Evolutionary conservation across 2,888 invertebrate genomes (phyloP).

Genomic region (Crepidodera aurea): DNA sequence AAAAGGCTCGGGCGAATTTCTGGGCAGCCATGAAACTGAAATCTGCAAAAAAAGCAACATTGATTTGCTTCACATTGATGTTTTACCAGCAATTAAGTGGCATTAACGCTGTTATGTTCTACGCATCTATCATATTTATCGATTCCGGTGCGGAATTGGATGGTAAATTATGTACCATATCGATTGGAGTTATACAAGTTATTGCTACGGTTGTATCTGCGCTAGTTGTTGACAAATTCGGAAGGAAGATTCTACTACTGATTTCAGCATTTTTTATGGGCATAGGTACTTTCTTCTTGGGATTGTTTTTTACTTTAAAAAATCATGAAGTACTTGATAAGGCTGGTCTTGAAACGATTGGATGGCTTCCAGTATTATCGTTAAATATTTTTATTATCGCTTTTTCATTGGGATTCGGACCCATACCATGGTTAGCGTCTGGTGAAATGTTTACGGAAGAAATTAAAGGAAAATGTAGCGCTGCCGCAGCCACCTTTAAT

Average conservation of each 20-base stretch:
- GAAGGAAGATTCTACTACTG: slow-evolving; percentile 80
- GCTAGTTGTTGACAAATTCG: slow-evolving; percentile 79
- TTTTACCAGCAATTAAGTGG: slow-evolving; percentile 87
- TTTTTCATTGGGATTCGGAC: slow-evolving; percentile 85
- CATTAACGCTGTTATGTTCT: slow-evolving; percentile 85
- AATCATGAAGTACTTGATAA: slow-evolving; percentile 51
- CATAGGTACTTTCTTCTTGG: slow-evolving; percentile 72
- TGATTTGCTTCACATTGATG: slow-evolving; percentile 83
- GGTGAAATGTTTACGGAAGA: slow-evolving; percentile 83
- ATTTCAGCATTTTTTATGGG: slow-evolving; percentile 77
- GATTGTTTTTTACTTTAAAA: slow-evolving; percentile 71
- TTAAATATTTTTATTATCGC: slow-evolving; percentile 79
- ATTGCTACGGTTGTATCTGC: slow-evolving; percentile 77
- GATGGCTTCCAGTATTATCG: slow-evolving; percentile 78
- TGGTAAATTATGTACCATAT: slow-evolving; percentile 55
- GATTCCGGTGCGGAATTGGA: slow-evolving; percentile 68
- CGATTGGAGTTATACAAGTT: slow-evolving; percentile 82
- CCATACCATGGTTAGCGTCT: slow-evolving; percentile 88
- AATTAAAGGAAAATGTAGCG: slow-evolving; percentile 79
- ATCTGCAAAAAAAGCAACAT: slow-evolving; percentile 70
- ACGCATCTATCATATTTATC: slow-evolving; percentile 75
- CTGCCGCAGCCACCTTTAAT: slow-evolving; percentile 83
- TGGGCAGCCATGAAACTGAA: slow-evolving; percentile 67
- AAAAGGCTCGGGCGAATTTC: slow-evolving; percentile 67
- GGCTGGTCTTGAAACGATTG: slow-evolving; percentile 64